phyloP scores from a whole-genome alignment of 2,888 invertebrate species.

The Erebia epiphron region DNA sequence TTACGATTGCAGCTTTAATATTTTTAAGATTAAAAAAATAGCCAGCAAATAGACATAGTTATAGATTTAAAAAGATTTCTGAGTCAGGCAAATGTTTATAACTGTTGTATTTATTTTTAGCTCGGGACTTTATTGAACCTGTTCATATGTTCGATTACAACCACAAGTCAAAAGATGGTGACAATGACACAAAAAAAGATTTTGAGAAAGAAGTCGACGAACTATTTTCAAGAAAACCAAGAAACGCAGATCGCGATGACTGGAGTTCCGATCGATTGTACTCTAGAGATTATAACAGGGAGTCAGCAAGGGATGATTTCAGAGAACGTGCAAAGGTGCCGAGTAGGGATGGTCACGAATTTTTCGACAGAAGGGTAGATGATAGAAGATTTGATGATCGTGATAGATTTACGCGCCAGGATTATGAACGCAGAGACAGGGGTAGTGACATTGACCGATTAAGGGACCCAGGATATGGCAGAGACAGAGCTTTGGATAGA shows the following conservation, averaged over 20 bases:
- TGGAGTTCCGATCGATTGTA: slow-evolving; percentile 40
- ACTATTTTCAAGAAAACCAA: slow-evolving; percentile 59
- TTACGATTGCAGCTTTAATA: neutral
- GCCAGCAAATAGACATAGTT: neutral
- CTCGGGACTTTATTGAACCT: slow-evolving; percentile 84
- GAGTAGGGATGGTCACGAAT: slow-evolving; percentile 32
- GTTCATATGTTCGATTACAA: slow-evolving; percentile 88
- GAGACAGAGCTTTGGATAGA: slow-evolving; percentile 49
- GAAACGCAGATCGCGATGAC: slow-evolving; percentile 53
- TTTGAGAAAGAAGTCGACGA: slow-evolving; percentile 70
- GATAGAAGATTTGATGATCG: slow-evolving; percentile 56
- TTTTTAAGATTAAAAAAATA: neutral
- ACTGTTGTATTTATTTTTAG: slow-evolving; percentile 53
- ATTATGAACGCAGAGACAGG: slow-evolving; percentile 48
- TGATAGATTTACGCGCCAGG: slow-evolving; percentile 49
- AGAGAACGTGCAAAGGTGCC: slow-evolving; percentile 43
- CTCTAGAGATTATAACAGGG: slow-evolving; percentile 48
- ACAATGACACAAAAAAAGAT: slow-evolving; percentile 56
- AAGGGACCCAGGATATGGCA: slow-evolving; percentile 45
- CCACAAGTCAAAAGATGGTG: slow-evolving; percentile 81
- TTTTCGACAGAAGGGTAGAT: slow-evolving; percentile 47
- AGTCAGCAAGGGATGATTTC: slow-evolving; percentile 50
- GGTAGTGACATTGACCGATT: slow-evolving; percentile 52
- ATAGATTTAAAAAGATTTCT: neutral
- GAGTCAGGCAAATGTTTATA: neutral